A percentile compares a stretch with the other conserved stretches of the same genome.
phyloP scores from a whole-genome alignment of 1,140 invertebrate genomes.

The Leptinotarsa undecemlineata region DNA sequence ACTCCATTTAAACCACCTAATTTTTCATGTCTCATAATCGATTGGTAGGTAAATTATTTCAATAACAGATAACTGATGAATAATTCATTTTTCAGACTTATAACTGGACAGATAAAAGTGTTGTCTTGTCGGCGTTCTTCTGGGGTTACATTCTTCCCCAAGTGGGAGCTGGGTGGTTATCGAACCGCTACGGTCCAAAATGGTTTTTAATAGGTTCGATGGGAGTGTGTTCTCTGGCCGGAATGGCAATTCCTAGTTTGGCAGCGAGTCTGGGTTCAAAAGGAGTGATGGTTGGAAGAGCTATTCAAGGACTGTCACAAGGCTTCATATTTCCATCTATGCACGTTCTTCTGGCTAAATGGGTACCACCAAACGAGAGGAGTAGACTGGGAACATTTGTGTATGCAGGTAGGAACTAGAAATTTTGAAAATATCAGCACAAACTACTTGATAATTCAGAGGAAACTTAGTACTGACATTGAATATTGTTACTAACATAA shows the following conservation, averaged over 20 bases:
- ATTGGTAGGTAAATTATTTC: too few relatives aligned
- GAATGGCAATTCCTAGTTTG: slow-evolving; percentile 57
- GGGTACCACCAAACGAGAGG: slow-evolving; percentile 67
- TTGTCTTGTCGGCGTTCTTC: slow-evolving; percentile 70
- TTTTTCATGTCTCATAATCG: too few relatives aligned
- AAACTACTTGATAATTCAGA: not conserved
- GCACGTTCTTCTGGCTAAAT: slow-evolving; percentile 79
- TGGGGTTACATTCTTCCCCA: slow-evolving; percentile 63
- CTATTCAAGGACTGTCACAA: slow-evolving; percentile 77
- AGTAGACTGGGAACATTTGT: slow-evolving; percentile 63
- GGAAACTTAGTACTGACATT: not conserved
- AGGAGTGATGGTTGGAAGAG: slow-evolving; percentile 65
- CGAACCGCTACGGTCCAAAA: slow-evolving; percentile 65
- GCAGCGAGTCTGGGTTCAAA: slow-evolving; percentile 61
- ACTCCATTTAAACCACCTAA: too few relatives aligned
- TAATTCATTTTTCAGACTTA: slow-evolving; percentile 41
- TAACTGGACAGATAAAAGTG: slow-evolving; percentile 59
- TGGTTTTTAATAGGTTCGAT: slow-evolving; percentile 65
- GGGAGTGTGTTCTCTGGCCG: slow-evolving; percentile 58
- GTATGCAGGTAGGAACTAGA: slow-evolving; percentile 60
- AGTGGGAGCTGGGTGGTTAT: slow-evolving; percentile 71
- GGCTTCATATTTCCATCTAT: slow-evolving; percentile 80
- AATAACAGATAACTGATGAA: not conserved
- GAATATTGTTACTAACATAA: not conserved
- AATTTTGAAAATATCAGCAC: not conserved